Base-by-base conservation (phyloP, 2,888 invertebrate genomes). In the Chamaedrilus cognettii region DNA sequence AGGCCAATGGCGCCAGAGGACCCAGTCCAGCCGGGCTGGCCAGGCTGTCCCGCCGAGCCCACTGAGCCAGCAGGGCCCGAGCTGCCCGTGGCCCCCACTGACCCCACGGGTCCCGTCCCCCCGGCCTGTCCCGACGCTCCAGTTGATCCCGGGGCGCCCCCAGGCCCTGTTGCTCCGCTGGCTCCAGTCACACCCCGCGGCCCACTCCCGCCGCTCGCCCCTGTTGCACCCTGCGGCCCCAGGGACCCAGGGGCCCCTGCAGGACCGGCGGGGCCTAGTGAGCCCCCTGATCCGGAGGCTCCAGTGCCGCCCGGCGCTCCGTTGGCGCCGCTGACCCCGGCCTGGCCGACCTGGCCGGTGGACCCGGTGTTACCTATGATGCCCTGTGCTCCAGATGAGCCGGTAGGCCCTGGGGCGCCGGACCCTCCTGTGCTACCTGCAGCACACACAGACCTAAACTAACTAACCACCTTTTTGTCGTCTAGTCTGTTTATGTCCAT, bases 231-330 rank as follows among this genome's bases (percentile, higher is more conserved):
- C 23, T 32, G 11, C n/a, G 3, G 3, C 3, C 64, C 64, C 26
- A 30, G 30, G 4, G 28, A n/a, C 7, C 64, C 64, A 19, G 64
- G n/a, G n/a, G n/a, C n/a, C n/a, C n/a, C 69, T n/a, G 62, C 30
- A 31, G 30, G 32, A 42, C 69, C 66, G 30, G 63, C 23, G 23
- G 26, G 57, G n/a, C 71, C 71, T 19, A 57, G 1, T 50, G 67
- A 34, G 56, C 55, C 71, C 52, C 11, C 26, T 49, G 26, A 56
- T 7, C 71, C 71, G 35, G 66, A 15, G 23, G 61, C 63, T 30
- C 71, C 70, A 50, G 70, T 15, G 51, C 26, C 50, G 15, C 68
- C 69, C 35, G 60, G 50, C 0, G 63, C 68, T 49, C 75, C 76
- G n/a, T n/a, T n/a, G 19, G 42, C 42, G 7, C 42, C 42, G 19